phyloP scores from a whole-genome alignment of 2,797 vertebrate genomes.

The Siniperca undulata region DNA sequence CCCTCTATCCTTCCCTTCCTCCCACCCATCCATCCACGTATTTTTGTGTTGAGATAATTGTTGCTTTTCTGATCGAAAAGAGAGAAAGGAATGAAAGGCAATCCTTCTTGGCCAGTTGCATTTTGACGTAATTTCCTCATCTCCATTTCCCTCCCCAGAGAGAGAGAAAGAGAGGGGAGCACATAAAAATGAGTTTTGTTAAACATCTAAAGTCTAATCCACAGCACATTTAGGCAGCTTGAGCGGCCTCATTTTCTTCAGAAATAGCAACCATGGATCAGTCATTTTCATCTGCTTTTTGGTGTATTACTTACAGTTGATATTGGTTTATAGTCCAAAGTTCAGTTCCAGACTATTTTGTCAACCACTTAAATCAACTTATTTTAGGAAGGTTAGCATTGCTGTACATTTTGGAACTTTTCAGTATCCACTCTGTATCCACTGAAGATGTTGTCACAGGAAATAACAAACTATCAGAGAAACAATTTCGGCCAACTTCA shows the following conservation, averaged over 20 bases:
- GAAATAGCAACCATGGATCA: neutral
- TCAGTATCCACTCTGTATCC: neutral
- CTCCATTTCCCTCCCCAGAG: constrained; percentile 55
- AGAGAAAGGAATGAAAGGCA: constrained; percentile 39
- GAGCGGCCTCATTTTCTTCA: neutral
- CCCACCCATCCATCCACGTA: constrained; percentile 30
- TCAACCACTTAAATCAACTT: neutral
- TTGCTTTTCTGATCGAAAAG: constrained; percentile 88
- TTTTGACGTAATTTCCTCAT: constrained; percentile 79
- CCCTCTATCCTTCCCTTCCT: constrained; percentile 34
- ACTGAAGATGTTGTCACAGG: too few relatives aligned
- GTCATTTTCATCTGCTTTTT: neutral
- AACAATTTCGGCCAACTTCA: neutral
- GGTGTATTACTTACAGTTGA: neutral
- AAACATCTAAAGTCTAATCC: constrained; percentile 25
- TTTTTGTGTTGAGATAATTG: constrained; percentile 91
- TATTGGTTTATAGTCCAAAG: neutral
- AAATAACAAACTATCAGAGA: too few relatives aligned
- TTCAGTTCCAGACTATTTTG: neutral
- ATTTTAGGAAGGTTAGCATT: neutral
- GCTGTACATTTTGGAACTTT: neutral
- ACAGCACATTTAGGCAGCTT: neutral
- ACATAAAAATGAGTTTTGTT: constrained; percentile 11
- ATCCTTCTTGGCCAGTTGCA: constrained; percentile 68
- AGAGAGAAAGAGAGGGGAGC: neutral